phyloP scores from a whole-genome alignment of 2,113 vertebrate genomes.

The Sturnus vulgaris region DNA sequence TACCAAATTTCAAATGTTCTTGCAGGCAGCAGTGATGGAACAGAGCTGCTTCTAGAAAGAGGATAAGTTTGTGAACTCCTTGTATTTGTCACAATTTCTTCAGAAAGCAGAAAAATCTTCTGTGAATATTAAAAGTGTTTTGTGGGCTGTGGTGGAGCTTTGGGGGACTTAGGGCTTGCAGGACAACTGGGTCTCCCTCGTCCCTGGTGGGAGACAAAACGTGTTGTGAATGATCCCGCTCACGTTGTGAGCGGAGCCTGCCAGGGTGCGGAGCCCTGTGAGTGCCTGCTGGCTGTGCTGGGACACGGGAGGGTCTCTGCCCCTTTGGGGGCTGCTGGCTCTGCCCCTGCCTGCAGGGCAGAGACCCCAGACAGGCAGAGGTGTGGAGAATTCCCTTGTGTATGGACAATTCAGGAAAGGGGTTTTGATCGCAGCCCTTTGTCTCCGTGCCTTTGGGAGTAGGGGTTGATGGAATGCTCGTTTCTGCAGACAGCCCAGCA shows the following conservation, averaged over 20 bases:
- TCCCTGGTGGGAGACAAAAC: fast-evolving
- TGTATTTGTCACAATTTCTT: neutral
- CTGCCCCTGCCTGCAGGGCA: neutral
- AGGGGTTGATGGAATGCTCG: neutral
- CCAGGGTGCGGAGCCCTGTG: too few relatives aligned
- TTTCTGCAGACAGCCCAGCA: neutral
- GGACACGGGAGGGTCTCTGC: fast-evolving
- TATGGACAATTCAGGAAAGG: neutral
- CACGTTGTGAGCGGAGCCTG: fast-evolving
- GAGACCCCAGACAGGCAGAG: fast-evolving
- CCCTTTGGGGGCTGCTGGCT: neutral
- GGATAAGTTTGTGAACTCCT: neutral
- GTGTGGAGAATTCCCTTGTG: fast-evolving
- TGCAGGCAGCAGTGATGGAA: neutral
- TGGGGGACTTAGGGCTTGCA: neutral
- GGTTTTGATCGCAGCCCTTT: neutral
- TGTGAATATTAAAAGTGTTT: neutral
- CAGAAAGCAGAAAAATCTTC: neutral
- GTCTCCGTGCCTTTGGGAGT: neutral
- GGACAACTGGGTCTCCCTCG: neutral
- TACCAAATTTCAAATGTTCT: neutral
- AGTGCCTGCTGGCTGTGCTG: neutral
- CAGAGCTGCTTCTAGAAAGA: neutral
- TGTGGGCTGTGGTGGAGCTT: neutral
- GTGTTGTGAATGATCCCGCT: fast-evolving